These are phyloP conservation scores for Aphelenchoides fujianensis DNA, from an alignment of 1,140 invertebrate species.

Conservation along the genomic window DNA sequence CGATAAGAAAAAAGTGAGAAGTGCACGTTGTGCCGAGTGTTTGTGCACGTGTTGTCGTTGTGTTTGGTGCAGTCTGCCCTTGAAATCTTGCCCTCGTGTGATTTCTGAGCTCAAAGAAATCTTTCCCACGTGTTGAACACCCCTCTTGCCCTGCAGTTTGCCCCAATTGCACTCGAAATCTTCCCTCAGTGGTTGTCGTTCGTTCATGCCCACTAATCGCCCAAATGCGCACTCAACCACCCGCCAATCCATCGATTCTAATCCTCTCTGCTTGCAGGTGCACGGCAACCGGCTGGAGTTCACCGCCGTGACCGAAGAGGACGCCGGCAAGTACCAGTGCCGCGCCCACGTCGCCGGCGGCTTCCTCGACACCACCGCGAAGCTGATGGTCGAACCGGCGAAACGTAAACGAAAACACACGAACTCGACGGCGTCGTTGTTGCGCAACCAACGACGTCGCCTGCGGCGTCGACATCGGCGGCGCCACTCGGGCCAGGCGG, in stretches of 20 bases:
- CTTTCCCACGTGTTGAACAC: neutral
- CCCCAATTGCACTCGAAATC: too few species aligned
- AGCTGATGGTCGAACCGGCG: conserved; percentile 51
- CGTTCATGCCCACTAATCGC: too few species aligned
- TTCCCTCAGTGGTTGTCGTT: neutral
- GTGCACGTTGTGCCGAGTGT: neutral
- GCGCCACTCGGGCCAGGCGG: conserved; percentile 8
- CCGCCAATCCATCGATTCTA: conserved; percentile 29
- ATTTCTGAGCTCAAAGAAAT: neutral
- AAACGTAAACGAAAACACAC: conserved; percentile 61
- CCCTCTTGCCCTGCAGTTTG: neutral
- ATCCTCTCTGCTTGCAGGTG: conserved; percentile 45
- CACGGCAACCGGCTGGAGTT: conserved; percentile 59
- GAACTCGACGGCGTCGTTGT: too few species aligned
- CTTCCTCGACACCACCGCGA: conserved; percentile 44
- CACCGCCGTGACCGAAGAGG: conserved; percentile 51
- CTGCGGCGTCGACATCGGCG: conserved; percentile 9
- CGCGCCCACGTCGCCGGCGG: conserved; percentile 41
- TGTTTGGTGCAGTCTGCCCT: too few species aligned
- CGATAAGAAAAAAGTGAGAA: conserved; percentile 34
- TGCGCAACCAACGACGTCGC: conserved; percentile 12
- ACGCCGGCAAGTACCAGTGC: conserved; percentile 58
- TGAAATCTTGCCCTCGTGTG: neutral
- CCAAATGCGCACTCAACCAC: too few species aligned
- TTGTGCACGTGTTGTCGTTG: conserved; percentile 18